Evolutionary conservation across 2,797 vertebrate genomes (phyloP).

Genomic region (Pelochelys cantorii): DNA sequence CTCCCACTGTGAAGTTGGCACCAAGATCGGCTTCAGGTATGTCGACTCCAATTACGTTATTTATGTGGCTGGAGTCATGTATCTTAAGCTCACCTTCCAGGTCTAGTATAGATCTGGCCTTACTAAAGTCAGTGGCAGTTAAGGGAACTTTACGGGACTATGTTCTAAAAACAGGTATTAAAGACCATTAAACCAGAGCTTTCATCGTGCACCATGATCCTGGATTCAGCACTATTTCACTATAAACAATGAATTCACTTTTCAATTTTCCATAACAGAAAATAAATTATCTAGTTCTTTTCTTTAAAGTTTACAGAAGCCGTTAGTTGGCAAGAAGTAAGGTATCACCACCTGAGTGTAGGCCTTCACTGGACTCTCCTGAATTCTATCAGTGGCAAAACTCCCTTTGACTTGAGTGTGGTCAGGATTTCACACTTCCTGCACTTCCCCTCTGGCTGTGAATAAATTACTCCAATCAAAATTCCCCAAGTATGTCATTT

Average conservation of each 20-base stretch:
- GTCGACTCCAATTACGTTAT: too few species aligned
- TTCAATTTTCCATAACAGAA: neutral
- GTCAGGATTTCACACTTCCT: neutral
- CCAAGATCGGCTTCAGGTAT: too few species aligned
- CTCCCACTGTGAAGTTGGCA: too few species aligned
- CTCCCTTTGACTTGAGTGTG: neutral
- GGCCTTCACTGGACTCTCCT: neutral
- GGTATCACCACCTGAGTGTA: neutral
- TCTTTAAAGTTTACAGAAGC: neutral
- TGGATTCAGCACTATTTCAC: neutral
- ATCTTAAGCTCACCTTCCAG: too few species aligned
- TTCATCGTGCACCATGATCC: neutral
- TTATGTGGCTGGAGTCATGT: too few species aligned
- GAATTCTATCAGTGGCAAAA: neutral
- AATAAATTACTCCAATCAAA: neutral
- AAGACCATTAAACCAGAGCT: neutral
- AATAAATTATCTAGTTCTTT: neutral
- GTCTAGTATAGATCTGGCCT: too few species aligned
- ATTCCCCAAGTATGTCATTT: neutral
- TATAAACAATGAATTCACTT: neutral
- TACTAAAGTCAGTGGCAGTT: neutral
- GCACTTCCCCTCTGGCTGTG: conserved; percentile 6
- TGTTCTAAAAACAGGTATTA: neutral
- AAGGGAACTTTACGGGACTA: neutral
- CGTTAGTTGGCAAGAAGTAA: neutral